Evolutionary conservation across 2,888 invertebrate species (phyloP).

Genomic region (Hetaerina titia): DNA sequence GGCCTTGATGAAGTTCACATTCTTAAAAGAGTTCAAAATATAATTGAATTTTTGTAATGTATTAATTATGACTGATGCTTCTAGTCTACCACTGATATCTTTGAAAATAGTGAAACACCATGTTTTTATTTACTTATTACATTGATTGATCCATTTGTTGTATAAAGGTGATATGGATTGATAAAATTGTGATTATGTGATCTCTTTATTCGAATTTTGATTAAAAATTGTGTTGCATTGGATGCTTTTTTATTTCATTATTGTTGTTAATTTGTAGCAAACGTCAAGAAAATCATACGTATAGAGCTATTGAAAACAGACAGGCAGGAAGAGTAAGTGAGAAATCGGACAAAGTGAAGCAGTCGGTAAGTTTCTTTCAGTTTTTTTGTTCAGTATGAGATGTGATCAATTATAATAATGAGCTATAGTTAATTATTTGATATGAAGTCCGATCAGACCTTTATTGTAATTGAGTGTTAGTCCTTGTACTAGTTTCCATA

Average conservation of each 20-base stretch:
- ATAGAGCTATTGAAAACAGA: neutral
- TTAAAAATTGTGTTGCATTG: neutral
- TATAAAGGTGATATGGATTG: neutral
- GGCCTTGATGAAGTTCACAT: neutral
- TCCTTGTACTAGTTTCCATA: too few relatives aligned
- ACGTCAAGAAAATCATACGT: neutral
- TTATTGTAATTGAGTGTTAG: too few relatives aligned
- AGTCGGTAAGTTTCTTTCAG: constrained; percentile 32
- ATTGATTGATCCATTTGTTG: neutral
- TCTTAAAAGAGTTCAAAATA: neutral
- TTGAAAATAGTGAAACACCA: neutral
- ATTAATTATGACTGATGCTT: neutral
- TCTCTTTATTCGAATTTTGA: neutral
- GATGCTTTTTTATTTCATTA: constrained; percentile 33
- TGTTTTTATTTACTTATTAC: neutral
- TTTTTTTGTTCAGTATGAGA: neutral
- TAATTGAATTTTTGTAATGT: neutral
- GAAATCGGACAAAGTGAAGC: neutral
- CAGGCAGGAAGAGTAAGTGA: neutral
- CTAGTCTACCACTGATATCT: neutral
- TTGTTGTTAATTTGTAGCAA: constrained; percentile 34
- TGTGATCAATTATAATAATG: too few relatives aligned
- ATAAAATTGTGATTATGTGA: constrained; percentile 11
- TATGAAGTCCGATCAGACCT: too few relatives aligned
- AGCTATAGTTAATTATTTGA: too few relatives aligned